Conservation (phyloP, 2,888 invertebrate species). For the Hydraecia micacea region DNA sequence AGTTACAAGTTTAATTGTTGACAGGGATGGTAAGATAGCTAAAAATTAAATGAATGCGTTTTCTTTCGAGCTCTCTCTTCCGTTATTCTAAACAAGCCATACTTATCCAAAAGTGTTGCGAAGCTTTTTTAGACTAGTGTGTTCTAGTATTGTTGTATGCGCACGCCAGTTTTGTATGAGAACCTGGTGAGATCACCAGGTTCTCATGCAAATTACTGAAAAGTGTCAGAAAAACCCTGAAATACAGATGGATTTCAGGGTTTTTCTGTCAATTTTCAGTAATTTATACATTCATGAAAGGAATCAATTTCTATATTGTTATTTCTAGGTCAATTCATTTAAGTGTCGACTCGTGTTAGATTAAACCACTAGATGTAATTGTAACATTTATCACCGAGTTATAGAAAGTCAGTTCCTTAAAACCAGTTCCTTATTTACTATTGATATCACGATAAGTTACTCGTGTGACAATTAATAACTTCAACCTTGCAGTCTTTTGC, state of each 20-base stretch:
- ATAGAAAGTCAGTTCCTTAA: background rate
- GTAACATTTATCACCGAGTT: background rate
- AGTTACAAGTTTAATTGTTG: background rate
- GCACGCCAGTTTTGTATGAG: too few species aligned
- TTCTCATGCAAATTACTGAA: too few species aligned
- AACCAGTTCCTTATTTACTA: conserved; percentile 13
- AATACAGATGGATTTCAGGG: too few species aligned
- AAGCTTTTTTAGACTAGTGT: background rate
- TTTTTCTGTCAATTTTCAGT: background rate
- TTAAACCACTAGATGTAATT: conserved; percentile 6
- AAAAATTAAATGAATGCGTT: background rate
- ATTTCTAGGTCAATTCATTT: background rate
- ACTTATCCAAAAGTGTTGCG: background rate
- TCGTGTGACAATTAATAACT: background rate
- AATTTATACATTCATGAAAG: background rate
- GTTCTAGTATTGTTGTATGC: background rate
- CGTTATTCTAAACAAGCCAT: background rate
- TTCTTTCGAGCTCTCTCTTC: background rate
- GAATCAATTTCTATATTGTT: background rate
- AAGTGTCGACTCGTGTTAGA: conserved; percentile 11
- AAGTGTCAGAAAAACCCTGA: too few species aligned
- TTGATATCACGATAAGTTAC: background rate
- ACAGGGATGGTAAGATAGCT: background rate
- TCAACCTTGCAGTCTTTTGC: background rate
- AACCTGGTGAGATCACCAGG: too few species aligned